Conservation (phyloP, 2,797 vertebrate genomes). For the Typhlichthys eigenmanni region DNA sequence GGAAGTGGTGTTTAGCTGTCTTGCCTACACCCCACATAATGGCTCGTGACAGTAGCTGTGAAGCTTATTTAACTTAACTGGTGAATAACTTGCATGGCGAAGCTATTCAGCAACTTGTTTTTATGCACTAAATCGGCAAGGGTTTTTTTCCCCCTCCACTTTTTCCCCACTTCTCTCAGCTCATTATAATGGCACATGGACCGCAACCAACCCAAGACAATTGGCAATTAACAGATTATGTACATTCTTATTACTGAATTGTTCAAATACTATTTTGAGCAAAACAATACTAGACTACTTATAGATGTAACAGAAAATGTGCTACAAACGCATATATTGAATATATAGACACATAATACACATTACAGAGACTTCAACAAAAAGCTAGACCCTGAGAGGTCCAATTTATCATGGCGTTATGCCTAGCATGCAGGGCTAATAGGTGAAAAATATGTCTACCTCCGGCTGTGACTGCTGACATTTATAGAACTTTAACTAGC, state of each 20-base stretch:
- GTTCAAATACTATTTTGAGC: neutral
- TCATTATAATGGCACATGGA: constrained; percentile 41
- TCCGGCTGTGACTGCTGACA: constrained; percentile 7
- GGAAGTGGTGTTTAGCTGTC: constrained; percentile 86
- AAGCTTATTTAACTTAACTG: constrained; percentile 89
- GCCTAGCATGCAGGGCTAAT: constrained; percentile 7
- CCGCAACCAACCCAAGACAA: constrained; percentile 27
- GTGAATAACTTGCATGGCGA: constrained; percentile 82
- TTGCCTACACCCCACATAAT: constrained; percentile 86
- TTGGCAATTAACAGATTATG: constrained; percentile 26
- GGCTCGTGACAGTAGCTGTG: constrained; percentile 87
- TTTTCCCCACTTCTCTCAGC: constrained; percentile 9
- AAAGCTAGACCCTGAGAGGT: constrained; percentile 22
- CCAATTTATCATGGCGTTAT: constrained; percentile 5
- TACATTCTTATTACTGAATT: constrained; percentile 7
- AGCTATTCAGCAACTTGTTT: constrained; percentile 62
- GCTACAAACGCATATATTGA: constrained; percentile 3
- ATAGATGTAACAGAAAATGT: constrained; percentile 9
- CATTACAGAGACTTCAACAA: too few relatives aligned
- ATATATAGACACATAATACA: neutral
- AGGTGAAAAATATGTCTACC: neutral
- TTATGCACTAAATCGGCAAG: constrained; percentile 52
- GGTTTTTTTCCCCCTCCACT: neutral
- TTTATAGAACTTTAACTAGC: constrained; percentile 6
- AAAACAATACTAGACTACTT: constrained; percentile 18